Evolutionary conservation across 2,888 invertebrate species (phyloP).

Genomic region (Cerastis leucographa): DNA sequence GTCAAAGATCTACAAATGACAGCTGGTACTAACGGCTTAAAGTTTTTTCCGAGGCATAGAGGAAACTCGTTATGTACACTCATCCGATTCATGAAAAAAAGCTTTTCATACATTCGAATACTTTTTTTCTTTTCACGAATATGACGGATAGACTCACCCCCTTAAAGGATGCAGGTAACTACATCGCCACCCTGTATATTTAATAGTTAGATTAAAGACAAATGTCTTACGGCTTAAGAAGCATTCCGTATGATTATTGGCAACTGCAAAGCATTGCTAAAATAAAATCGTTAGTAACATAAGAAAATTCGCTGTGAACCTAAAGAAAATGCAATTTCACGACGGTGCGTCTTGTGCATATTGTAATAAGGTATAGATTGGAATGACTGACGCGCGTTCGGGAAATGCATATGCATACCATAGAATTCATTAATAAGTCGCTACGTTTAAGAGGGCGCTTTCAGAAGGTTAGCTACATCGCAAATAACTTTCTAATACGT

Average conservation of each 20-base stretch:
- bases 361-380: slow-evolving; percentile 3
- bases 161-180: not conserved
- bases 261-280: slow-evolving; percentile 38
- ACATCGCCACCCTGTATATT: not conserved
- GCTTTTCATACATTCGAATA: too few relatives aligned
- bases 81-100: too few relatives aligned
- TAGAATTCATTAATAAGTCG: not conserved
- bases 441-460: not conserved
- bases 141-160: not conserved
- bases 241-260: slow-evolving; percentile 2
- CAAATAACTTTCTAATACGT: not conserved
- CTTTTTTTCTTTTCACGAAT: not conserved
- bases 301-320: not conserved
- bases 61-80: too few relatives aligned
- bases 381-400: not conserved
- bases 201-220: not conserved
- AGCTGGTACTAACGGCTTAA: too few relatives aligned
- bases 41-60: too few relatives aligned
- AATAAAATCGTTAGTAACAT: slow-evolving; percentile 21
- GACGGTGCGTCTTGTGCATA: not conserved
- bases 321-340: not conserved
- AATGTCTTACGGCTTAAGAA: not conserved
- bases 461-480: not conserved
- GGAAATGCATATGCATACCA: not conserved
- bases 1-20: too few relatives aligned